These are phyloP conservation scores for Pseudomyrmex concolor DNA, from an alignment of 1,140 invertebrate genomes.

Conservation along the genomic window DNA sequence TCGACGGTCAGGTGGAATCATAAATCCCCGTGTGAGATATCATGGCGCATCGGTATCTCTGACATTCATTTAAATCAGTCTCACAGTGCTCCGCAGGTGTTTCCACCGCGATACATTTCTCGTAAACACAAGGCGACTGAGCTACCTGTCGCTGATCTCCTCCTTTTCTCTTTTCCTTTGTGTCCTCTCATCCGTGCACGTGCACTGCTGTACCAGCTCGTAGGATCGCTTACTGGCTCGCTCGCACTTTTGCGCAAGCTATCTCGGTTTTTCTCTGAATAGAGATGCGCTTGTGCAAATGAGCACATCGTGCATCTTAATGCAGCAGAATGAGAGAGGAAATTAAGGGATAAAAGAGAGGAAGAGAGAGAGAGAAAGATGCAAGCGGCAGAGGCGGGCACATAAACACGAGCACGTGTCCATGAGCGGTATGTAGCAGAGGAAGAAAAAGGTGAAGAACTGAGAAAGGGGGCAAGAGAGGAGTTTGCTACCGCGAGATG, in stretches of 20 bases:
- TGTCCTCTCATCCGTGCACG: slow-evolving; percentile 25
- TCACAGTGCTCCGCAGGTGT: slow-evolving; percentile 41
- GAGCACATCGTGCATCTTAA: slow-evolving; percentile 32
- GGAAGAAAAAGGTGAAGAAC: slow-evolving; percentile 40
- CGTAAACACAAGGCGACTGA: slow-evolving; percentile 36
- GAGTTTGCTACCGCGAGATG: slow-evolving; percentile 30
- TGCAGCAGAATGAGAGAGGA: not conserved
- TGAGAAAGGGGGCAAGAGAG: slow-evolving; percentile 36
- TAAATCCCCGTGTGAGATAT: slow-evolving; percentile 8
- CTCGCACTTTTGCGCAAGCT: slow-evolving; percentile 45
- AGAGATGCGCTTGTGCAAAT: slow-evolving; percentile 35
- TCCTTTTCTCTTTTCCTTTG: not conserved
- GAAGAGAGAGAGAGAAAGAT: slow-evolving; percentile 6
- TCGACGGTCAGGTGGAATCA: not conserved
- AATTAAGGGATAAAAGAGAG: not conserved
- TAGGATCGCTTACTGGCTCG: slow-evolving; percentile 10
- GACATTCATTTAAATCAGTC: slow-evolving; percentile 49
- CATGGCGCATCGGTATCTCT: slow-evolving; percentile 11
- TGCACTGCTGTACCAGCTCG: slow-evolving; percentile 19
- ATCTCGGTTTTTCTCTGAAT: slow-evolving; percentile 1
- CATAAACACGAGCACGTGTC: slow-evolving; percentile 57
- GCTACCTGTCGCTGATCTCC: not conserved
- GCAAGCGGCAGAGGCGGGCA: slow-evolving; percentile 10
- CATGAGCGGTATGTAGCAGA: slow-evolving; percentile 40
- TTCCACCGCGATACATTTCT: slow-evolving; percentile 53